Conservation (phyloP, 2,113 vertebrate genomes). For the Picathartes gymnocephalus region DNA sequence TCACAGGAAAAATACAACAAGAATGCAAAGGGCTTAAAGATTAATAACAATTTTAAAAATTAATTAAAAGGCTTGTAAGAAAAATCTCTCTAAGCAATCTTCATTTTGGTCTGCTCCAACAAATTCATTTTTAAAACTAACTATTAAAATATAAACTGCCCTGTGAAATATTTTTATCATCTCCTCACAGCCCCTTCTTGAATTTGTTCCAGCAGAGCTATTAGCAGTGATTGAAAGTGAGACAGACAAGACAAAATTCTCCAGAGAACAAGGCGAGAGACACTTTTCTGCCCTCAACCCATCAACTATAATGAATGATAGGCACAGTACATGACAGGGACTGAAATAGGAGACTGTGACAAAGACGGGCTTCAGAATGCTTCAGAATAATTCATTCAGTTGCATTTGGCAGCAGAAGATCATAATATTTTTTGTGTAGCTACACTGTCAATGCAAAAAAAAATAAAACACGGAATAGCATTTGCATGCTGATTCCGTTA, state of each 20-base stretch:
- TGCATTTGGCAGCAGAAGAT: constrained; percentile 19
- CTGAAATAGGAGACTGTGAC: constrained; percentile 49
- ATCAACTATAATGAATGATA: constrained; percentile 68
- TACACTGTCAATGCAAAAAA: constrained; percentile 1
- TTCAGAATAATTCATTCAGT: constrained; percentile 65
- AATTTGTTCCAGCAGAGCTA: constrained; percentile 81
- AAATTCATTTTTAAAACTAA: constrained; percentile 21
- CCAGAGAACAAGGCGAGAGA: constrained; percentile 68
- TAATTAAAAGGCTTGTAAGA: constrained; percentile 13
- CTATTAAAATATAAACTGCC: constrained; percentile 58
- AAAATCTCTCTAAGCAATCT: neutral
- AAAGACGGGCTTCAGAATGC: constrained; percentile 47
- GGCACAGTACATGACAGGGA: constrained; percentile 44
- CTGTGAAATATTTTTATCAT: constrained; percentile 60
- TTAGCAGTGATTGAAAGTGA: constrained; percentile 85
- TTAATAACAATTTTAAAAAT: constrained; percentile 3
- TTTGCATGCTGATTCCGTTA: constrained; percentile 10
- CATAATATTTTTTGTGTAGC: constrained; percentile 50
- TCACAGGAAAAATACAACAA: neutral
- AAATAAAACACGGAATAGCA: neutral
- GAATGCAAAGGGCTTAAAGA: neutral
- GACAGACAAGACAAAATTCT: constrained; percentile 71
- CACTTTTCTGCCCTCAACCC: constrained; percentile 63
- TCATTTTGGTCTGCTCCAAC: constrained; percentile 24
- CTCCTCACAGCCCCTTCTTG: constrained; percentile 58